phyloP scores from a whole-genome alignment of 2,113 vertebrate species.

The Solenodon paradoxus region DNA sequence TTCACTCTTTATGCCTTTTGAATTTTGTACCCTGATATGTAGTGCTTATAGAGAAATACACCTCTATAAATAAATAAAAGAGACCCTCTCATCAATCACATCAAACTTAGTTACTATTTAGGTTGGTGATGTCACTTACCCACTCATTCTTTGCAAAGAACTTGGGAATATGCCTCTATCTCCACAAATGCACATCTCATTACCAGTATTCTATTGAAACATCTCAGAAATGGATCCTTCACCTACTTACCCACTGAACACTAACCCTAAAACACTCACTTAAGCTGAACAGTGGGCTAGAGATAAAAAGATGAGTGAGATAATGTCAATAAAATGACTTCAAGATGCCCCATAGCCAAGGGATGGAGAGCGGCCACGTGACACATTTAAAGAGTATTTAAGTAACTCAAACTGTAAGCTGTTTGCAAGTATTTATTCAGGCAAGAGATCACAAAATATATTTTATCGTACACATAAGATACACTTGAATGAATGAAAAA shows the following conservation, averaged over 20 bases:
- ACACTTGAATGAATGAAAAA: slow-evolving; percentile 64
- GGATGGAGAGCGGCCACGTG: accelerated
- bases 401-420: neutral
- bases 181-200: neutral
- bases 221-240: neutral
- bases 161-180: neutral
- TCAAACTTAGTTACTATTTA: neutral
- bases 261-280: neutral
- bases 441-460: slow-evolving; percentile 78
- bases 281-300: neutral
- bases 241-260: neutral
- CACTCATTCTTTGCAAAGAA: neutral
- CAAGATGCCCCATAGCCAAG: neutral
- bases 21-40: neutral
- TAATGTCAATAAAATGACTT: neutral
- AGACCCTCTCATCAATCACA: neutral
- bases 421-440: slow-evolving; percentile 74
- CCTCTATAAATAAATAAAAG: neutral
- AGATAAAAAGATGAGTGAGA: neutral
- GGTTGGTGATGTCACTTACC: neutral
- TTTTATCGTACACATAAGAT: slow-evolving; percentile 68
- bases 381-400: neutral
- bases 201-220: neutral
- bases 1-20: neutral
- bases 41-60: neutral